phyloP scores from a whole-genome alignment of 2,888 invertebrate species.

The Conus canariensis region DNA sequence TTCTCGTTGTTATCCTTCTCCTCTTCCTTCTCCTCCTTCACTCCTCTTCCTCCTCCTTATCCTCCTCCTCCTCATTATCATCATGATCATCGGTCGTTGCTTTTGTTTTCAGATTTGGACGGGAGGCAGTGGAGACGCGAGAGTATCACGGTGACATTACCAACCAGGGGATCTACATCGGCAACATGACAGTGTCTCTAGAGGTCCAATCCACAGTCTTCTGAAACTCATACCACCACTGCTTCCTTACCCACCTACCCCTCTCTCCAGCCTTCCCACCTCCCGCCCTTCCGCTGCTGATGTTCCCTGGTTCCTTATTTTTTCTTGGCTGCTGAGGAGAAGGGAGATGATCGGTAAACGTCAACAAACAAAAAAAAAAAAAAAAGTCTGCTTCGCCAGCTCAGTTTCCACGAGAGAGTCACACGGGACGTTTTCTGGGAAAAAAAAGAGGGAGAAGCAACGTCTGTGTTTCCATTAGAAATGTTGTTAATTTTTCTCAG shows the following conservation, averaged over 20 bases:
- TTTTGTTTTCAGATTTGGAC: neutral
- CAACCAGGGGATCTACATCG: constrained; percentile 43
- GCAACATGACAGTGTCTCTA: constrained; percentile 30
- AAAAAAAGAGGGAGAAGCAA: too few species aligned
- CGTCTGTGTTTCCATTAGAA: too few species aligned
- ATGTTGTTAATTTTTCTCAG: too few species aligned
- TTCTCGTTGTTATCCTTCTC: too few species aligned
- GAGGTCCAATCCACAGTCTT: constrained; percentile 39
- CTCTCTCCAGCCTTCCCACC: neutral
- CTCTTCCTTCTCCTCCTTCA: too few species aligned
- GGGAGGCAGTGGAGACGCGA: constrained; percentile 5
- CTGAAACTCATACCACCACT: neutral
- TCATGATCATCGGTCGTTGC: too few species aligned
- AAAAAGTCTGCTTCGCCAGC: neutral
- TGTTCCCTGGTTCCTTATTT: neutral
- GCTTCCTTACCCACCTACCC: neutral
- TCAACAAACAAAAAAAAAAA: too few species aligned
- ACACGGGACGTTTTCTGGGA: too few species aligned
- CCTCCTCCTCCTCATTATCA: too few species aligned
- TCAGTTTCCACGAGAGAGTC: neutral
- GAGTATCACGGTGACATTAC: constrained; percentile 45
- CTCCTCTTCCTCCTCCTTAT: too few species aligned
- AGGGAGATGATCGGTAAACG: too few species aligned
- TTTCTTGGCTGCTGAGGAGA: neutral
- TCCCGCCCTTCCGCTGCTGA: neutral